phyloP scores from a whole-genome alignment of 2,888 invertebrate genomes.

The Drosophila testacea region DNA sequence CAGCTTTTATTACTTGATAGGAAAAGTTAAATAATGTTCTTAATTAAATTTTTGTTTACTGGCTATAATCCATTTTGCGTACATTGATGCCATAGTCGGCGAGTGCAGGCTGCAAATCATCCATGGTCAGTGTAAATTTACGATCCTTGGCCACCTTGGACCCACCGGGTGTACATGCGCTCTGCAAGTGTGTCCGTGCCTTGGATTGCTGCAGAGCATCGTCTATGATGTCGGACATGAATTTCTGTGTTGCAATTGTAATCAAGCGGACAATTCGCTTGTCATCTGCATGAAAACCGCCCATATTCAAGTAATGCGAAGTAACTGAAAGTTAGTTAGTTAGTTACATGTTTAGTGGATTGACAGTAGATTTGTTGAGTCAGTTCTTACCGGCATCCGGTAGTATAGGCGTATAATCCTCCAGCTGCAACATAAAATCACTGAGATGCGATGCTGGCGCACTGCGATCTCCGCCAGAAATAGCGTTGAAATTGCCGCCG shows the following conservation, averaged over 20 bases:
- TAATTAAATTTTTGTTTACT: constrained; percentile 2
- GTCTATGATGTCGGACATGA: constrained; percentile 98
- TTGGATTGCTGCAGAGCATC: constrained; percentile 99
- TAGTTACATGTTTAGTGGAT: background rate
- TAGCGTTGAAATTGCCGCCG: constrained; percentile 20
- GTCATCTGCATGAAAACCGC: constrained; percentile 96
- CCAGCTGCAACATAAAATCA: constrained; percentile 84
- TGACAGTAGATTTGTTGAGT: background rate
- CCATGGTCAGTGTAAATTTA: constrained; percentile 96
- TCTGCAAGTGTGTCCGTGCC: constrained; percentile 88
- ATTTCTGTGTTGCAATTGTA: constrained; percentile 98
- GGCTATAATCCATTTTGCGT: constrained; percentile 87
- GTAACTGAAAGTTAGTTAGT: constrained; percentile 50
- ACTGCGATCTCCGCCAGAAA: constrained; percentile 39
- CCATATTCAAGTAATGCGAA: constrained; percentile 85
- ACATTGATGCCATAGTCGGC: constrained; percentile 98
- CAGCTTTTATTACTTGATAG: constrained; percentile 11
- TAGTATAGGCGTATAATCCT: constrained; percentile 95
- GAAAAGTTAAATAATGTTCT: constrained; percentile 5
- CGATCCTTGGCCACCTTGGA: constrained; percentile 87
- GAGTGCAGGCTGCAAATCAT: constrained; percentile 96
- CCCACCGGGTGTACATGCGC: constrained; percentile 52
- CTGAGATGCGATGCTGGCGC: constrained; percentile 65
- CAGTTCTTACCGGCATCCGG: constrained; percentile 90
- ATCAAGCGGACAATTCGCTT: constrained; percentile 95